Conservation (phyloP, 2,113 vertebrate species). For the Scophthalmus maximus region DNA sequence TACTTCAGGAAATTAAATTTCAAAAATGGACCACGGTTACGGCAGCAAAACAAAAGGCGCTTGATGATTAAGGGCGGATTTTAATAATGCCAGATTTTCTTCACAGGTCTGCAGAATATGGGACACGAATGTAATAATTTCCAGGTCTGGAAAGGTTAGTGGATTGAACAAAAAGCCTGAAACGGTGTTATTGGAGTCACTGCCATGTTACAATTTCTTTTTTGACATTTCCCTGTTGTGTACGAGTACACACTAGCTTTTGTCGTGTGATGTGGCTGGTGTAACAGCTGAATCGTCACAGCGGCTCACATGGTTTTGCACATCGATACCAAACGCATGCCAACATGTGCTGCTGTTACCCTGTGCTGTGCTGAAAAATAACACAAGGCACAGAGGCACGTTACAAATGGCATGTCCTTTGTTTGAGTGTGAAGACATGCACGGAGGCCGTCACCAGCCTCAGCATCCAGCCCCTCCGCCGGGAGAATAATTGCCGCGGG, state of each 20-base stretch:
- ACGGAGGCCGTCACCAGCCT: slow-evolving; percentile 44
- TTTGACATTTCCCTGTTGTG: slow-evolving; percentile 13
- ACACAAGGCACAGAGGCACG: slow-evolving; percentile 39
- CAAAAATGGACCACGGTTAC: slow-evolving; percentile 62
- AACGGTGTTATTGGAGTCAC: slow-evolving; percentile 24
- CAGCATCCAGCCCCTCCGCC: slow-evolving; percentile 47
- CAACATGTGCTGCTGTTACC: slow-evolving; percentile 27
- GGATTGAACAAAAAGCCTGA: slow-evolving; percentile 42
- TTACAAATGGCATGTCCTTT: slow-evolving; percentile 54
- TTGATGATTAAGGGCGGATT: slow-evolving; percentile 66
- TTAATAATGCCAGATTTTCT: slow-evolving; percentile 69
- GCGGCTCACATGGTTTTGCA: slow-evolving; percentile 25
- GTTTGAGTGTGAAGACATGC: slow-evolving; percentile 44
- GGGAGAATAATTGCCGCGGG: slow-evolving; percentile 64
- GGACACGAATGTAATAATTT: slow-evolving; percentile 56
- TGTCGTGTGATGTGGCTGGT: neutral
- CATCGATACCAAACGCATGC: slow-evolving; percentile 14
- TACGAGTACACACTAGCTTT: slow-evolving; percentile 4
- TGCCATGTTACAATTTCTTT: slow-evolving; percentile 1
- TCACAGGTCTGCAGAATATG: slow-evolving; percentile 51
- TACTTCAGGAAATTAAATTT: slow-evolving; percentile 77
- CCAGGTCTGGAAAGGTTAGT: slow-evolving; percentile 47
- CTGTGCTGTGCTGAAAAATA: slow-evolving; percentile 31
- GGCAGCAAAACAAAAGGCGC: slow-evolving; percentile 65
- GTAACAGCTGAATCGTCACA: slow-evolving; percentile 25